These are phyloP conservation scores for Caenorhabditis brenneri DNA, from an alignment of 1,140 invertebrate genomes.

Conservation along the genomic window DNA sequence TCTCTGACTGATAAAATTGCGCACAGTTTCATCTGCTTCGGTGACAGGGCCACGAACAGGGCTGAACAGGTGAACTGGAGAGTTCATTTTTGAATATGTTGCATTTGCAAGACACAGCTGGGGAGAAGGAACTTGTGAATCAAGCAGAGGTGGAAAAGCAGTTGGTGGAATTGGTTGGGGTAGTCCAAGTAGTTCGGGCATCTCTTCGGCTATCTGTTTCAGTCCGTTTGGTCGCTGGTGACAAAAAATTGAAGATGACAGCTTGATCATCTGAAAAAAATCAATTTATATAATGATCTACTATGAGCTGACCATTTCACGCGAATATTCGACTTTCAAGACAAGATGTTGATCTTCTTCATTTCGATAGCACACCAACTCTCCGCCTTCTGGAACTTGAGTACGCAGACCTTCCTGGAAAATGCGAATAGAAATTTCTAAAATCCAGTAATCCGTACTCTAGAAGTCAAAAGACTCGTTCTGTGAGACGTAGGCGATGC, in stretches of 20 bases:
- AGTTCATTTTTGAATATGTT: background rate
- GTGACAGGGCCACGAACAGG: conserved; percentile 5
- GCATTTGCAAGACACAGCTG: background rate
- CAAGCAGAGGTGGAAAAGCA: background rate
- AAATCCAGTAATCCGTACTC: background rate
- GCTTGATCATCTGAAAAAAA: background rate
- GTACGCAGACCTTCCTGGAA: conserved; percentile 11
- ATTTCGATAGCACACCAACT: conserved; percentile 18
- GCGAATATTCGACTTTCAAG: conserved; percentile 2
- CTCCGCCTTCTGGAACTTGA: conserved; percentile 31
- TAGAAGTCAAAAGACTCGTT: background rate
- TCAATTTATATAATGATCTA: background rate
- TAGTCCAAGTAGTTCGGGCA: conserved; percentile 28
- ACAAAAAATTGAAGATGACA: conserved; percentile 6
- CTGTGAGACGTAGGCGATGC: background rate
- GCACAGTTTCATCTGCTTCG: background rate
- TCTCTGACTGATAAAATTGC: background rate
- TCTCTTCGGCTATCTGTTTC: conserved; percentile 1
- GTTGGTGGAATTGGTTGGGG: conserved; percentile 6
- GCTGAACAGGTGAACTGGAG: background rate
- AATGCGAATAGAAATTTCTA: background rate
- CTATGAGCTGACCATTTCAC: background rate
- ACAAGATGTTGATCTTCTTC: conserved; percentile 4
- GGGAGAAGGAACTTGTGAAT: too few relatives aligned
- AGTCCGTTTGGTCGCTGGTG: background rate